Base-by-base conservation (phyloP, 2,797 vertebrate species). In the Tenualosa ilisha region DNA sequence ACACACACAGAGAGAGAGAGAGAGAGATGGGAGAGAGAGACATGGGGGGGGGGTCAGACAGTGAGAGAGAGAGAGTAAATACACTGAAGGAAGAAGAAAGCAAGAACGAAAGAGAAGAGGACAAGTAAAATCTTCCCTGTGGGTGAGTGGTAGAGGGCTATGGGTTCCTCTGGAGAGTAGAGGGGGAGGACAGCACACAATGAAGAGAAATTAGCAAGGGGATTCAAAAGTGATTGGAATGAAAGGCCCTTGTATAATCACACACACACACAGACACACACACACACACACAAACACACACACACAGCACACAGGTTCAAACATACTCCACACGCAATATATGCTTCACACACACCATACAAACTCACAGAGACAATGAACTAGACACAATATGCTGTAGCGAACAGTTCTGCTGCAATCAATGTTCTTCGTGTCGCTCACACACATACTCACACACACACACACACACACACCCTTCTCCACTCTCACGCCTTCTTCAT, bases 171-270 rank as follows among this genome's bases (percentile, higher is more conserved):
- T 20, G 2, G 68, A 37, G 68, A 75, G 68, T 1, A 7, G 68
- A 43, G 68, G 13, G 24, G 65, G 56, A n/a, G 40, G 26, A 68
- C 37, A 26, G 37, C 65, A 68, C 26, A 68, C 65, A 68, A 68
- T 68, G 65, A 68, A 68, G 65, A 68, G 68, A 40, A 72, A 40
- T 72, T 72, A 31, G 37, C 31, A 40, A 15, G 31, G 37, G 15
- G 68, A 72, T 72, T 72, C 68, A 72, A 72, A 72, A 72, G 26
- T 40, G 68, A 40, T 72, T 72, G 68, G 68, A 75, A 43, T 37
- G 40, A 75, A 31, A 37, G 37, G 31, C 15, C 37, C 68, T 72
- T 40, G 68, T 72, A 72, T 72, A 40, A 72, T 17, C 12, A 72
- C 65, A 72, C 65, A 40, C 31, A 72, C 31, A 72, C 2, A 72